phyloP scores from a whole-genome alignment of 2,888 invertebrate genomes.

The Drosophila neotestacea region DNA sequence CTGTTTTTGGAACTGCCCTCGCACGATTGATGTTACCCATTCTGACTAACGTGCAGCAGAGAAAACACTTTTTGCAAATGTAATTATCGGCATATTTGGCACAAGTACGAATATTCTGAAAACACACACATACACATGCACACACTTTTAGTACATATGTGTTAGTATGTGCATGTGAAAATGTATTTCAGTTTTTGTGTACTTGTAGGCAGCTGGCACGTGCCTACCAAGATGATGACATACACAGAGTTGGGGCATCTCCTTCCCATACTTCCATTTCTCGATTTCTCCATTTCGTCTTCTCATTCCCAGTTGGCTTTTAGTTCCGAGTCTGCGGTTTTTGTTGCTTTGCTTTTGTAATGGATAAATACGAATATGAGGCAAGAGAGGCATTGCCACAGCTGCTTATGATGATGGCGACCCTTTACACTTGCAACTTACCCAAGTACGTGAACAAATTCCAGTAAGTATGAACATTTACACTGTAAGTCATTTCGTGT shows the following conservation, averaged over 20 bases:
- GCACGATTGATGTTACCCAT: conserved; percentile 6
- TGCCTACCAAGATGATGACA: conserved; percentile 55
- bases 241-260: conserved; percentile 24
- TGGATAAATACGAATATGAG: conserved; percentile 27
- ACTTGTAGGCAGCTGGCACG: conserved; percentile 56
- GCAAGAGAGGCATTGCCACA: conserved; percentile 47
- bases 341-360: conserved; percentile 29
- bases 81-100: conserved; percentile 78
- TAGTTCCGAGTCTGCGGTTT: conserved; percentile 31
- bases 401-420: conserved; percentile 42
- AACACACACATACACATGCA: background rate
- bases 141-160: background rate
- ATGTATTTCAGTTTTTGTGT: conserved; percentile 11
- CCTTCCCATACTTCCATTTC: background rate
- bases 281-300: background rate
- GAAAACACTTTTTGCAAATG: conserved; percentile 66
- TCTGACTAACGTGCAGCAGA: conserved; percentile 20
- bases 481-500: conserved; percentile 69
- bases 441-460: conserved; percentile 9
- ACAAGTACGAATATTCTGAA: conserved; percentile 39
- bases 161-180: conserved; percentile 9
- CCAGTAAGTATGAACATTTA: conserved; percentile 10
- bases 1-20: conserved; percentile 35
- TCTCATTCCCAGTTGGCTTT: conserved; percentile 10
- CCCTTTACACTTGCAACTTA: conserved; percentile 17